Evolutionary conservation across 2,888 invertebrate genomes (phyloP).

Genomic region (Mesoligia furuncula): DNA sequence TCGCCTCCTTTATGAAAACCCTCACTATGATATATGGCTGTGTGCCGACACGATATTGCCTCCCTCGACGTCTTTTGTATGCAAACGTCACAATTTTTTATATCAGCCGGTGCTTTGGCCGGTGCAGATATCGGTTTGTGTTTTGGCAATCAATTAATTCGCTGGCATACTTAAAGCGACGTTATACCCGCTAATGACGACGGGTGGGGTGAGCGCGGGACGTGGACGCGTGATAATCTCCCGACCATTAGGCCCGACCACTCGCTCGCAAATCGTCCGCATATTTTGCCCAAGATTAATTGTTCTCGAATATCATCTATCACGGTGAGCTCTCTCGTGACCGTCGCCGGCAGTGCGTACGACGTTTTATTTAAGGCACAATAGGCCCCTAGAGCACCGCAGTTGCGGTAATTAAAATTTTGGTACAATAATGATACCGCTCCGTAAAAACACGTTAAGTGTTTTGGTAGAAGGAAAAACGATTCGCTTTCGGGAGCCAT

Average conservation of each 20-base stretch:
- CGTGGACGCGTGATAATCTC: slow-evolving; percentile 87
- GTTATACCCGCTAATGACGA: slow-evolving; percentile 86
- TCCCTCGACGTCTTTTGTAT: slow-evolving; percentile 79
- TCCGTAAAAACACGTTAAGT: slow-evolving; percentile 70
- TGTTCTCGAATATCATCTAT: slow-evolving; percentile 91
- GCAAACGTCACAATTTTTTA: slow-evolving; percentile 77
- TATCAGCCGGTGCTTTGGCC: slow-evolving; percentile 42
- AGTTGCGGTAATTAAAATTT: slow-evolving; percentile 86
- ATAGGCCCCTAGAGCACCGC: slow-evolving; percentile 80
- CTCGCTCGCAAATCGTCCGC: slow-evolving; percentile 90
- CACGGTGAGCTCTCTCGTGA: slow-evolving; percentile 89
- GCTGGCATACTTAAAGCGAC: slow-evolving; percentile 71
- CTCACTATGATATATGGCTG: slow-evolving; percentile 85
- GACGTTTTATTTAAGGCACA: slow-evolving; percentile 88
- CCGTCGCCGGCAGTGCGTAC: slow-evolving; percentile 88
- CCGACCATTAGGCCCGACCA: slow-evolving; percentile 89
- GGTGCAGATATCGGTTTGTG: slow-evolving; percentile 51
- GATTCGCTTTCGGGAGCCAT: slow-evolving; percentile 64
- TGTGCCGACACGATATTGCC: slow-evolving; percentile 86
- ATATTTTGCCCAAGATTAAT: slow-evolving; percentile 90
- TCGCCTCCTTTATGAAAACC: slow-evolving; percentile 86
- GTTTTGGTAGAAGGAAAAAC: slow-evolving; percentile 67
- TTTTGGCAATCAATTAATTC: slow-evolving; percentile 62
- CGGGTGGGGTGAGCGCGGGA: slow-evolving; percentile 75
- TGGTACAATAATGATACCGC: slow-evolving; percentile 77